Evolutionary conservation across 2,888 invertebrate species (phyloP).

Genomic region (Smittia sp.): DNA sequence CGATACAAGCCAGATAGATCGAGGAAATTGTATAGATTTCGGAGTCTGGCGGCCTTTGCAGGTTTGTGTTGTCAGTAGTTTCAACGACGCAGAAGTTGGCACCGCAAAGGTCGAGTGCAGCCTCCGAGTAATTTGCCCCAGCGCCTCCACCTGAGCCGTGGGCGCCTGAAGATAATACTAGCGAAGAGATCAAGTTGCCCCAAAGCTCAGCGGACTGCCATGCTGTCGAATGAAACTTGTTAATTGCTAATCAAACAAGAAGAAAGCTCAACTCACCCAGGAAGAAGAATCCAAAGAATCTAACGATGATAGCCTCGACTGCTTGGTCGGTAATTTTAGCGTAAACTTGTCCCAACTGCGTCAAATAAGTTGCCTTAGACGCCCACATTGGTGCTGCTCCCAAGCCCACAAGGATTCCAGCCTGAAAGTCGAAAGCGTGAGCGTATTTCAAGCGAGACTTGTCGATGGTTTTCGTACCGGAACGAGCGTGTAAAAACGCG

Average conservation of each 20-base stretch:
- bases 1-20: conserved; percentile 83
- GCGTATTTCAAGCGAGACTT: not conserved
- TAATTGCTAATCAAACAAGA: not conserved
- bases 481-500: conserved; percentile 86
- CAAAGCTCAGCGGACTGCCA: conserved; percentile 96
- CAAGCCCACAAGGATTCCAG: conserved; percentile 88
- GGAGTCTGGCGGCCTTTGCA: conserved; percentile 75
- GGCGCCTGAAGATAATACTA: conserved; percentile 77
- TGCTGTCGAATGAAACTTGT: conserved; percentile 53
- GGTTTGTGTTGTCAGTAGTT: conserved; percentile 68
- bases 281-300: conserved; percentile 99
- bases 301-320: conserved; percentile 87
- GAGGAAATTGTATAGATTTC: conserved; percentile 87
- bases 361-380: conserved; percentile 95
- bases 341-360: conserved; percentile 88
- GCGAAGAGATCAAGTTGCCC: conserved; percentile 94
- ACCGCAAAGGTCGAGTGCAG: conserved; percentile 65
- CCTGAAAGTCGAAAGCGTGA: not conserved
- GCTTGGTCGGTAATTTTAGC: conserved; percentile 83
- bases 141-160: conserved; percentile 58
- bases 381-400: conserved; percentile 99
- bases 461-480: conserved; percentile 55
- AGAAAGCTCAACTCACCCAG: conserved; percentile 51
- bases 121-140: conserved; percentile 53
- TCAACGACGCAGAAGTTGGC: conserved; percentile 79